phyloP scores from a whole-genome alignment of 1,140 invertebrate genomes.

The Zaprionus capensis region DNA sequence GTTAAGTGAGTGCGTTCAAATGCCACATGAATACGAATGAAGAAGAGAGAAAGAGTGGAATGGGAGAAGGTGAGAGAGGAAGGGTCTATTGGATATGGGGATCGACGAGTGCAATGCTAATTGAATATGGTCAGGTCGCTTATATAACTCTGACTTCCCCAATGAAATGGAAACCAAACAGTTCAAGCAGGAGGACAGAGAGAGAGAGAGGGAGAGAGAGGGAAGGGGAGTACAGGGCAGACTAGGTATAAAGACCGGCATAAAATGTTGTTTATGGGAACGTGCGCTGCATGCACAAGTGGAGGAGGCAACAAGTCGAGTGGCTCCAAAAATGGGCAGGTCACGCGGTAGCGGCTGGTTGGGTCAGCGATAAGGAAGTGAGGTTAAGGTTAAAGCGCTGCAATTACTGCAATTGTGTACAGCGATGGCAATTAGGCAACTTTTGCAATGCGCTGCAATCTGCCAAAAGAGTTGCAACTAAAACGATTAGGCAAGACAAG shows the following conservation, averaged over 20 bases:
- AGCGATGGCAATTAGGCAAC: slow-evolving; percentile 52
- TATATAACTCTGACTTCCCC: slow-evolving; percentile 55
- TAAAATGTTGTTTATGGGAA: slow-evolving; percentile 70
- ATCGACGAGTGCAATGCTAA: slow-evolving; percentile 62
- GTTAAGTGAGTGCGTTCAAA: slow-evolving; percentile 8
- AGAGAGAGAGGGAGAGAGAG: background rate
- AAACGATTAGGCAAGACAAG: slow-evolving; percentile 65
- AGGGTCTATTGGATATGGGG: slow-evolving; percentile 11
- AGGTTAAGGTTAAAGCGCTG: slow-evolving; percentile 64
- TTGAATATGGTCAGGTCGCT: slow-evolving; percentile 64
- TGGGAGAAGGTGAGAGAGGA: background rate
- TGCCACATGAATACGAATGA: slow-evolving; percentile 54
- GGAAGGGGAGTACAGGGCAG: slow-evolving; percentile 18
- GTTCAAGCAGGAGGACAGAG: background rate
- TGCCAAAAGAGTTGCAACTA: slow-evolving; percentile 10
- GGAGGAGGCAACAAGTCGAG: slow-evolving; percentile 11
- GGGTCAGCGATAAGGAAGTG: slow-evolving; percentile 49
- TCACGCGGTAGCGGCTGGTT: background rate
- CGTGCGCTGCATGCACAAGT: slow-evolving; percentile 54
- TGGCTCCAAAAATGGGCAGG: background rate
- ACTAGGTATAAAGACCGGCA: slow-evolving; percentile 68
- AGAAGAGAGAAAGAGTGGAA: background rate
- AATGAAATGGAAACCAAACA: background rate
- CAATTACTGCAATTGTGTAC: slow-evolving; percentile 31
- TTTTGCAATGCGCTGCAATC: slow-evolving; percentile 31